Evolutionary conservation across 1,140 invertebrate genomes (phyloP).

Genomic region (Pristionchus pacificus): DNA sequence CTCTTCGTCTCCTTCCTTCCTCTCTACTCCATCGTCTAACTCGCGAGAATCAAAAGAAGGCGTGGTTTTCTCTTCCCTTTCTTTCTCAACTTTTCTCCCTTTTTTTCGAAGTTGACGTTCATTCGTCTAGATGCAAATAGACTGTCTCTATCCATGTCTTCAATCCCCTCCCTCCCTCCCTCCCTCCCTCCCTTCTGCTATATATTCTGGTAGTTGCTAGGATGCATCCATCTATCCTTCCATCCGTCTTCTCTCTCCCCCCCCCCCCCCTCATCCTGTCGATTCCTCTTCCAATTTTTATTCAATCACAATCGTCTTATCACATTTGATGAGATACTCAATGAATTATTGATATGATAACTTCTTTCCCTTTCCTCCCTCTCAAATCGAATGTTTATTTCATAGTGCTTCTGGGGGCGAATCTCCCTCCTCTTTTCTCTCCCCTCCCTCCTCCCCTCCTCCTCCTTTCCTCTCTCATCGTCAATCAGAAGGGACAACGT

Average conservation of each 20-base stretch:
- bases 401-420: neutral
- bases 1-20: no score
- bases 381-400: slow-evolving; percentile 23
- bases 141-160: no score
- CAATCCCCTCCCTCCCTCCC: neutral
- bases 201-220: no score
- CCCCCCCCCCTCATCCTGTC: no score
- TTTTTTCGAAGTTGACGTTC: neutral
- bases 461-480: no score
- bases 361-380: no score
- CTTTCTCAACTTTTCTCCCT: neutral
- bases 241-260: no score
- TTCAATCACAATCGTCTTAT: no score
- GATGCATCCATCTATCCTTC: no score
- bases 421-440: slow-evolving; percentile 1
- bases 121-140: neutral
- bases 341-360: no score
- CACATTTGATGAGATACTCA: no score
- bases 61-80: neutral
- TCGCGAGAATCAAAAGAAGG: slow-evolving; percentile 17
- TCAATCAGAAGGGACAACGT: neutral
- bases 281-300: no score
- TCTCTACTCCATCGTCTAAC: slow-evolving; percentile 8
- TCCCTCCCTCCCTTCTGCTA: neutral
- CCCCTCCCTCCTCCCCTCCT: slow-evolving; percentile 11